These are phyloP conservation scores for Chloroclystis v-ata DNA, from an alignment of 2,888 invertebrate genomes.

Conservation along the genomic window DNA sequence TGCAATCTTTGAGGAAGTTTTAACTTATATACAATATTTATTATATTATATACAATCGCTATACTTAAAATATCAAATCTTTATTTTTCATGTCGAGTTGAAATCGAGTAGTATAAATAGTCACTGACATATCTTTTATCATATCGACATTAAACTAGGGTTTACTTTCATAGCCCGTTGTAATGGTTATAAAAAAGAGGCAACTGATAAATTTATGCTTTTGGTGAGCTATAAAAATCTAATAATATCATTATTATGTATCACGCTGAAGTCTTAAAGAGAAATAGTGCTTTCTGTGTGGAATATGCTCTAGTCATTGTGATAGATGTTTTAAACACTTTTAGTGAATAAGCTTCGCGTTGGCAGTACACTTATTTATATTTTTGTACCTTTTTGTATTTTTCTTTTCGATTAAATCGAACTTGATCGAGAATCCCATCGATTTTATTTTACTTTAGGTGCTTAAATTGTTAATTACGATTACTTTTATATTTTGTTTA, in stretches of 20 bases:
- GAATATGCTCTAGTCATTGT: constrained; percentile 31
- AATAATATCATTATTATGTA: constrained; percentile 32
- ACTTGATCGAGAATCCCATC: constrained; percentile 3
- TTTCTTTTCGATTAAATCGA: constrained; percentile 6
- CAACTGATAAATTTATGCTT: constrained; percentile 38
- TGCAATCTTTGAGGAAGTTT: no score
- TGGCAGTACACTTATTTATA: not conserved
- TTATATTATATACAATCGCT: no score
- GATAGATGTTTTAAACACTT: constrained; percentile 26
- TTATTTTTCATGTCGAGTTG: not conserved
- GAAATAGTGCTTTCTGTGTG: constrained; percentile 21
- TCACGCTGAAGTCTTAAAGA: constrained; percentile 9
- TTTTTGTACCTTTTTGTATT: not conserved
- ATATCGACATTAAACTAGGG: constrained; percentile 52
- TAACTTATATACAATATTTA: no score
- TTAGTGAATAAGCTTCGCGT: constrained; percentile 8
- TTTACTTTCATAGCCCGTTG: constrained; percentile 47
- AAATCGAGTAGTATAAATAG: not conserved
- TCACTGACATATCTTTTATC: constrained; percentile 51
- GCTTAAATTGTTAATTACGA: not conserved
- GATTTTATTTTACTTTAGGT: constrained; percentile 1
- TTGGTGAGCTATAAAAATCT: constrained; percentile 40
- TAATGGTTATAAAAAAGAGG: constrained; percentile 39
- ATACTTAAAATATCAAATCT: no score
- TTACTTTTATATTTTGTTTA: not conserved